These are phyloP conservation scores for Pyrrhia umbra DNA, from an alignment of 2,888 invertebrate genomes.

Conservation along the genomic window DNA sequence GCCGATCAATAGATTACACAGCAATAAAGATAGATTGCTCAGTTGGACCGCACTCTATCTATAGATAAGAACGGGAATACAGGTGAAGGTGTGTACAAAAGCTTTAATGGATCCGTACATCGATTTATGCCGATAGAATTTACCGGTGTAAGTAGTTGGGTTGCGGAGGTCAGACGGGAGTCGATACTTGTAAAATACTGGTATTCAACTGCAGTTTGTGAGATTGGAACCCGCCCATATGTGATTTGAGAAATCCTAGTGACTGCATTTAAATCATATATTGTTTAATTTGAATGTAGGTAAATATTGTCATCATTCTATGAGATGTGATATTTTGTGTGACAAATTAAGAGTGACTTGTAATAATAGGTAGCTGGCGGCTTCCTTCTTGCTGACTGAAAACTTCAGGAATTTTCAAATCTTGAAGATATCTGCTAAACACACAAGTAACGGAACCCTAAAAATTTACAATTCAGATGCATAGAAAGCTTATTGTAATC, in stretches of 20 bases:
- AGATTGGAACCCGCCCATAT: conserved; percentile 48
- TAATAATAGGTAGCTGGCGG: too few species aligned
- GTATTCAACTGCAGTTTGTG: conserved; percentile 28
- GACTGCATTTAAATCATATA: not conserved
- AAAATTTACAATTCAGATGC: conserved; percentile 57
- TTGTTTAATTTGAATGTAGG: not conserved
- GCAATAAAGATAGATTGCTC: conserved; percentile 59
- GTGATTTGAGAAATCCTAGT: conserved; percentile 43
- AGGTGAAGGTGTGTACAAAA: conserved; percentile 46
- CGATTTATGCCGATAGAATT: conserved; percentile 44
- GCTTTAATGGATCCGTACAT: conserved; percentile 57
- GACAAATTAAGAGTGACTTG: too few species aligned
- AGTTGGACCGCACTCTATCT: conserved; percentile 50
- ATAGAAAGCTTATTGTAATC: conserved; percentile 63
- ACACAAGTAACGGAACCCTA: conserved; percentile 15
- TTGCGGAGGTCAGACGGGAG: conserved; percentile 45
- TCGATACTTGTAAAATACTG: conserved; percentile 47
- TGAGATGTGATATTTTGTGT: too few species aligned
- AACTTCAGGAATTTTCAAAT: too few species aligned
- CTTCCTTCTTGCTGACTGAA: too few species aligned
- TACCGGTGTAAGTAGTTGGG: conserved; percentile 41
- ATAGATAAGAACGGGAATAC: conserved; percentile 55
- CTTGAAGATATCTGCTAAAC: not conserved
- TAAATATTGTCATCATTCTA: not conserved
- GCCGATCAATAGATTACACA: conserved; percentile 55